These are phyloP conservation scores for Drosophila parabipectinata DNA, from an alignment of 1,140 invertebrate genomes.

Conservation along the genomic window DNA sequence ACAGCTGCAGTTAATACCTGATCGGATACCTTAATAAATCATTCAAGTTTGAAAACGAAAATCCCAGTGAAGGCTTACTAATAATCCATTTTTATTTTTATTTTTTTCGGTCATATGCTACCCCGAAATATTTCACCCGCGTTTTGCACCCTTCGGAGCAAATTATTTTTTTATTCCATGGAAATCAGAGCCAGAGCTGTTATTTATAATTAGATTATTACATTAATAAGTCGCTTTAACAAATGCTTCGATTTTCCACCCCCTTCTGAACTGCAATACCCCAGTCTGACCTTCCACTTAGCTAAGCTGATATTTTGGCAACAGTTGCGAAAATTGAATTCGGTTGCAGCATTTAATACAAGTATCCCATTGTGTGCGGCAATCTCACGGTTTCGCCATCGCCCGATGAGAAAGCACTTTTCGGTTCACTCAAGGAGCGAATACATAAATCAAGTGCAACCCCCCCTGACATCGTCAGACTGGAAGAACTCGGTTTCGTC, in stretches of 20 bases:
- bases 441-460: slow-evolving; percentile 74
- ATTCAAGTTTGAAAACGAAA: slow-evolving; percentile 36
- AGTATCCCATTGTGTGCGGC: slow-evolving; percentile 40
- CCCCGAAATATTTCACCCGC: slow-evolving; percentile 48
- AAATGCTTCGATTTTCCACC: slow-evolving; percentile 71
- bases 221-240: slow-evolving; percentile 81
- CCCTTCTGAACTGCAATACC: slow-evolving; percentile 3
- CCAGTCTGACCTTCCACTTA: slow-evolving; percentile 14
- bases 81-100: slow-evolving; percentile 54
- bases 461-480: slow-evolving; percentile 32
- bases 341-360: slow-evolving; percentile 61
- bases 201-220: slow-evolving; percentile 79
- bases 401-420: slow-evolving; percentile 70
- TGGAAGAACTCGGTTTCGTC: slow-evolving; percentile 4
- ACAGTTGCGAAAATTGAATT: slow-evolving; percentile 79
- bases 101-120: slow-evolving; percentile 35
- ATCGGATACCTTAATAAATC: slow-evolving; percentile 22
- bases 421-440: slow-evolving; percentile 42
- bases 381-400: neutral
- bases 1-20: slow-evolving; percentile 49
- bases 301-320: slow-evolving; percentile 63
- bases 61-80: slow-evolving; percentile 46
- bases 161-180: slow-evolving; percentile 52
- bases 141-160: slow-evolving; percentile 41
- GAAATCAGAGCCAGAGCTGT: slow-evolving; percentile 48